Evolutionary conservation across 2,797 vertebrate genomes (phyloP), one percentile per base, ranked within the genome.

Genomic region (Bovichtus diacanthus): DNA sequence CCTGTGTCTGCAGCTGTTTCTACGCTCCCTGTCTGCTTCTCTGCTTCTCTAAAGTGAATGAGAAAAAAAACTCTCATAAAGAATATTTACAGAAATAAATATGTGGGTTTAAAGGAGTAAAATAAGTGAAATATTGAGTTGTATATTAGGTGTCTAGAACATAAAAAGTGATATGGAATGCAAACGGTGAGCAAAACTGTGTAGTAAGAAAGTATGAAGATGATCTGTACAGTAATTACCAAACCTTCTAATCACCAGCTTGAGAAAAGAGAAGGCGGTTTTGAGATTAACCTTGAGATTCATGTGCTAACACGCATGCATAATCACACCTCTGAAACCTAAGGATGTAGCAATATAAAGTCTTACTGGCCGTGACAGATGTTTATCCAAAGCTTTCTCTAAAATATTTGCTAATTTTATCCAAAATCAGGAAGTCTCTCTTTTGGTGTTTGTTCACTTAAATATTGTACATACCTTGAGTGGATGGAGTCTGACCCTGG

Each of bases 221-320:
- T 81, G 59, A 78, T 49, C 44, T 70, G 31, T 16, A 25, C 21
- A 51, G 69, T 83, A 83, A 87, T 90, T 79, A 83, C 34, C 39
- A 56, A 74, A 63, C 54, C 25, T 86, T 80, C 60, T 77, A 87
- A 90, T 86, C 67, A 76, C 44, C 62, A 80, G 68, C 56, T 70
- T 83, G 66, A 54, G 75, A 70, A 75, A 23, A 71, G 44, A 67
- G 64, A 80, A 38, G 76, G 64, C 1, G 11, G 65, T 65, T 27
- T 49, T 36, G n/a, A 69, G 62, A 83, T 70, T 69, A 84, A 81
- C 67, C 62, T 76, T 66, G 18, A 68, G 56, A 77, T 73, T 21
- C 13, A 69, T 65, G 62, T 76, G 81, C 72, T 70, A 80, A 74
- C 60, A 69, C 62, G 78, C 67, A 55, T 76, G 51, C 29, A 80